Evolutionary conservation across 2,797 vertebrate species (phyloP), one percentile per base, ranked within the genome.

Genomic region (Balearica regulorum): DNA sequence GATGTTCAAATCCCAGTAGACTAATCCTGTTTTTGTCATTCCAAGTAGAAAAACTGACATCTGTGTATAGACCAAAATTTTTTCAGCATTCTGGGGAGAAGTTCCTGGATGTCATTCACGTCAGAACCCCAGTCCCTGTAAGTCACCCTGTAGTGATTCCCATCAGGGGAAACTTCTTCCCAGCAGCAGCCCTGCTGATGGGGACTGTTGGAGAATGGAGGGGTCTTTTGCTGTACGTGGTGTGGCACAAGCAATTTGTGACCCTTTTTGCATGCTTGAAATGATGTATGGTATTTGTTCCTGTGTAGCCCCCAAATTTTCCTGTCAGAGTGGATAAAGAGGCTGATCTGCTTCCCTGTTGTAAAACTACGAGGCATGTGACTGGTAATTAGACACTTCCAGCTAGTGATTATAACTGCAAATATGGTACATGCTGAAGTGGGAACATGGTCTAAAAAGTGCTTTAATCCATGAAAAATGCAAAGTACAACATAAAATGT

Each of bases 151-250:
- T 22, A 35, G 65, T 21, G 69, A 53, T 71, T 75, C 33, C 12
- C 25, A 17, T 46, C 54, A 73, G n/a, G 21, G 11, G 18, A 48
- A 14, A 20, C 28, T 85, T 66, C 43, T 70, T 72, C 43, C 33
- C 25, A 33, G 22, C 2, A 3, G 13, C 35, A 78, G 31, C 4
- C 9, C 28, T 49, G 48, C 65, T 69, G 51, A 19, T 71, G 68
- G 51, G 43, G 31, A 28, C 11, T 25, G 37, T 54, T 2, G 4
- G 58, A 51, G 80, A 51, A 9, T 5, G 7, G 51, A 37, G 68
- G 35, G 8, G 9, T 58, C 17, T 49, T 41, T 29, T 82, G 31
- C 44, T 60, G 8, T 77, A 3, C 0, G 0, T 66, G 37, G 9
- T 58, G 25, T 53, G 39, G 58, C 48, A 71, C 6, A 37, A 83